Base-by-base conservation (phyloP, 2,113 vertebrate genomes). In the Notarius quadriscutis region DNA sequence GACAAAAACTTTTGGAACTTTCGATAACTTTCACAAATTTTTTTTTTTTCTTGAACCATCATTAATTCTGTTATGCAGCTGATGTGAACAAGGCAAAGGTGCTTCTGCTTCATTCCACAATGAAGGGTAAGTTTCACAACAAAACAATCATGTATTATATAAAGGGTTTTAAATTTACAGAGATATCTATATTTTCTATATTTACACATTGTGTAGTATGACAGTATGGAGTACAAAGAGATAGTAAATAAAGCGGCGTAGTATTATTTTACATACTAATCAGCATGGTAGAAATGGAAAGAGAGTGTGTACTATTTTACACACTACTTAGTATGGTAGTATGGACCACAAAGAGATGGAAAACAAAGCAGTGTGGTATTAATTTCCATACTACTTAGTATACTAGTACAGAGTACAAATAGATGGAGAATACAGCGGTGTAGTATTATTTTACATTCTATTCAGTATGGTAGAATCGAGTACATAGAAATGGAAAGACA, bases 71-170 rank as follows among this genome's bases (percentile, higher is more conserved):
- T 80, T 85, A 95, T 94, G 93, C 91, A 92, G 90, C 91, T 93
- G 91, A 93, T 93, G 91, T 94, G 90, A 95, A 88, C 83, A 67
- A 85, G 27, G 65, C 89, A 57, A 85, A 90, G 77, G 69, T 86
- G 58, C 51, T 88, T 84, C 84, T 87, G 69, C 55, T 89, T 84
- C 84, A 86, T 82, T 74, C 18, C 88, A 94, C 91, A 84, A 96
- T 96, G 95, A 96, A 96, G 94, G 95, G 95, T 95, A 91, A 78
- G 93, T 14, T 81, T 69, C 4, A 22, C 78, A 53, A 14, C 20
- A n/a, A 7, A 41, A 41, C 34, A 41, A 41, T 41, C 34, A 4
- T 41, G 4, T 41, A 41, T 41, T 4, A 30, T 30, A 30, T 30
- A 41, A 41, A 41, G 41, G 41, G 10, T 53, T 51, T 77, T 9